These are phyloP conservation scores for Hypsibius dujardini DNA, from an alignment of 1,140 invertebrate species.

Conservation along the genomic window DNA sequence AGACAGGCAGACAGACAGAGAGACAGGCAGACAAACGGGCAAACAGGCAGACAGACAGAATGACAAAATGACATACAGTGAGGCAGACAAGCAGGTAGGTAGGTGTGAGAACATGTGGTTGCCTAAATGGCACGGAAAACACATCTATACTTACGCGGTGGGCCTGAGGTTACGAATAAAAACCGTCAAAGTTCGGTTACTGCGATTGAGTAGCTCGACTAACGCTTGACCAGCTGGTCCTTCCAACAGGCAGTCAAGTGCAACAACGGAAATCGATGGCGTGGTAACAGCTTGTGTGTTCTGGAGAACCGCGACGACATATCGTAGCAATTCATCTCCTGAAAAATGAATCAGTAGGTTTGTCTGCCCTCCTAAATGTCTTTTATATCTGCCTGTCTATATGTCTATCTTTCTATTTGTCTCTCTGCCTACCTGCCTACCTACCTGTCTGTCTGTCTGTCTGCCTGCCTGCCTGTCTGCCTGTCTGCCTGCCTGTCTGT, in stretches of 20 bases:
- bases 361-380: too few species aligned
- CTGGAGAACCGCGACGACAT: neutral
- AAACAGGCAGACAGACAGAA: neutral
- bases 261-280: neutral
- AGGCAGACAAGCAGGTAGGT: neutral
- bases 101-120: neutral
- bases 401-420: too few species aligned
- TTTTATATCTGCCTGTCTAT: too few species aligned
- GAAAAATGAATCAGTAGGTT: neutral
- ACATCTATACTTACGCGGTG: neutral
- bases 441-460: too few species aligned
- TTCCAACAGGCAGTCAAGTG: neutral
- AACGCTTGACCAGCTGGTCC: constrained; percentile 16
- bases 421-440: too few species aligned
- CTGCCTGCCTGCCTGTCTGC: too few species aligned
- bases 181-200: neutral
- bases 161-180: neutral
- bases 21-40: neutral
- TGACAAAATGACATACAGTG: too few species aligned
- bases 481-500: too few species aligned
- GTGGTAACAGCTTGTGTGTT: neutral
- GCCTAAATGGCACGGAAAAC: too few species aligned
- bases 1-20: neutral
- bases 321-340: neutral
- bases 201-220: constrained; percentile 8